Evolutionary conservation across 92 coral and sea anemone species (phyloP).

Genomic region (Zoanthus sansibaricus): DNA sequence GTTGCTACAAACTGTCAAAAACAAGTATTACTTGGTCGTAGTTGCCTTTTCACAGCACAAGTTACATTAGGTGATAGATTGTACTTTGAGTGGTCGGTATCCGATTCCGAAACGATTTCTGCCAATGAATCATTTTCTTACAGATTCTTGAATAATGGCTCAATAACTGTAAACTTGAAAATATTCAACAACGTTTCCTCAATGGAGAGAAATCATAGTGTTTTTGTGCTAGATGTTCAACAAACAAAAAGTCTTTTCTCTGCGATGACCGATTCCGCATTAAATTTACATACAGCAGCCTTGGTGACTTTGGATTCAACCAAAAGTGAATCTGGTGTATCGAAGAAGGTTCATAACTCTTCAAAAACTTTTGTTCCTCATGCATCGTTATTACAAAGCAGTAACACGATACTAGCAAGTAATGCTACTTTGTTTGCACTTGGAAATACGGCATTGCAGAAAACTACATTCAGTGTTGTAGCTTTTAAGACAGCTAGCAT

Average conservation of each 20-base stretch:
- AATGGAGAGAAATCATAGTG: slow-evolving; percentile 36
- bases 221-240: not conserved
- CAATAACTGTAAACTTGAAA: slow-evolving; percentile 34
- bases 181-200: slow-evolving; percentile 55
- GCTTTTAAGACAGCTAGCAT: no score
- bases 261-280: not conserved
- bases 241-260: not conserved
- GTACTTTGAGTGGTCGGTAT: slow-evolving; percentile 59
- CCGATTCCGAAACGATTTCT: slow-evolving; percentile 25
- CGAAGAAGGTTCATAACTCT: not conserved
- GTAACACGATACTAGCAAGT: not conserved
- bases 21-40: slow-evolving; percentile 13
- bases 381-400: not conserved
- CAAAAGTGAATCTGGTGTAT: not conserved
- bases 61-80: slow-evolving; percentile 46
- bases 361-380: not conserved
- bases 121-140: slow-evolving; percentile 12
- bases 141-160: slow-evolving; percentile 21
- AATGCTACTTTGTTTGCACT: not conserved
- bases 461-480: no score
- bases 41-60: slow-evolving; percentile 51
- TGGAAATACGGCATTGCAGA: no score
- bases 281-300: not conserved
- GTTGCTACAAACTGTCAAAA: slow-evolving; percentile 52
- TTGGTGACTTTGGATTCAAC: not conserved